Evolutionary conservation across 2,888 invertebrate species (phyloP).

Genomic region (Athalia cordata): DNA sequence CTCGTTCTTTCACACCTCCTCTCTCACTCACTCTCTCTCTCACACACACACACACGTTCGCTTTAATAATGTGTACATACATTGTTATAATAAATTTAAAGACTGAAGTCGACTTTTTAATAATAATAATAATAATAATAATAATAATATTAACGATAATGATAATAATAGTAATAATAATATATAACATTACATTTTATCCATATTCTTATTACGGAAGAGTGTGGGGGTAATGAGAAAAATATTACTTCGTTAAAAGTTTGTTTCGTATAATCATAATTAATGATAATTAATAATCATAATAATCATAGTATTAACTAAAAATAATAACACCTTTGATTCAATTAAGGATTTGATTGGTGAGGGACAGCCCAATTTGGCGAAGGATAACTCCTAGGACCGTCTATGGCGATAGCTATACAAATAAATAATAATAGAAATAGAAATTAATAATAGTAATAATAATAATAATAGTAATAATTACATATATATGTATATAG

Average conservation of each 20-base stretch:
- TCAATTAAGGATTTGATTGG: conserved; percentile 33
- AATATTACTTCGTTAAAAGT: neutral
- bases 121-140: no score
- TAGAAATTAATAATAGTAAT: neutral
- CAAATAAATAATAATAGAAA: conserved; percentile 6
- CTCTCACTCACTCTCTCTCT: no score
- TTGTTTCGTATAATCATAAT: conserved; percentile 21
- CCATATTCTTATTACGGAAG: no score
- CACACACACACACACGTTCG: no score
- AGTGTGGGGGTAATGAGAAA: no score
- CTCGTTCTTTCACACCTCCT: no score
- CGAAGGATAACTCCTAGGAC: neutral
- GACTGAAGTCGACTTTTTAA: no score
- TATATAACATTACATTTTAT: no score
- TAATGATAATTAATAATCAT: neutral
- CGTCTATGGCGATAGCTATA: conserved; percentile 32
- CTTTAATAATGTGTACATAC: no score
- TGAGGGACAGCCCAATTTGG: conserved; percentile 22
- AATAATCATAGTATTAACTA: conserved; percentile 10
- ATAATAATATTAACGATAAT: no score
- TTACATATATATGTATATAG: neutral
- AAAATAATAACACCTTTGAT: conserved; percentile 33
- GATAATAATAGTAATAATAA: no score
- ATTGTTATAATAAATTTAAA: no score
- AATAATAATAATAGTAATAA: conserved; percentile 22